Conservation (phyloP, 2,113 vertebrate species). For the Tachycineta bicolor region DNA sequence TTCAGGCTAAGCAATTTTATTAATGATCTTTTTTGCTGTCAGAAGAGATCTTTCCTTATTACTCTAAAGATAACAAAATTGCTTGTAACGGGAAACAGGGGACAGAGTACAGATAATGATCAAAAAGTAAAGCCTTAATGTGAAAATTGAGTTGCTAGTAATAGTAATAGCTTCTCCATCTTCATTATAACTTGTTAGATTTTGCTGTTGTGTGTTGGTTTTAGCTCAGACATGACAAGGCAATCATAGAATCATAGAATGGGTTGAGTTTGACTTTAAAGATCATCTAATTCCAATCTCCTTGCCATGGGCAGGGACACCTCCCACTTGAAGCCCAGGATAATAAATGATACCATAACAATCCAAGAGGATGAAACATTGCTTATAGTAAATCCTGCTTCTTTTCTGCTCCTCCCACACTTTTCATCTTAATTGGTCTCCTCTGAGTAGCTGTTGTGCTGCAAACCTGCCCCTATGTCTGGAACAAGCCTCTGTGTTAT, state of each 20-base stretch:
- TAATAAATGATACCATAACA: background rate
- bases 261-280: background rate
- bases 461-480: background rate
- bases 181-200: background rate
- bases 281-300: background rate
- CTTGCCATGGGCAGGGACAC: background rate
- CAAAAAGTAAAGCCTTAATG: background rate
- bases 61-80: background rate
- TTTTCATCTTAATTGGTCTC: background rate
- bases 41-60: background rate
- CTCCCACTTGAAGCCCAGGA: background rate
- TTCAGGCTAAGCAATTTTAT: background rate
- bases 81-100: background rate
- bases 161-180: background rate
- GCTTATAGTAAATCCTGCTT: background rate
- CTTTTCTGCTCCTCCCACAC: background rate
- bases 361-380: background rate
- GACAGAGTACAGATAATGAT: background rate
- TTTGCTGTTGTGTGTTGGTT: background rate
- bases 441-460: background rate
- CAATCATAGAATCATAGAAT: background rate
- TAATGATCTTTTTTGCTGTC: background rate
- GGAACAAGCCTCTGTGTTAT: background rate
- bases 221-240: background rate
- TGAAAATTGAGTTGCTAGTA: background rate